Evolutionary conservation across 2,888 invertebrate genomes (phyloP).

Genomic region (Ectemnius cavifrons): DNA sequence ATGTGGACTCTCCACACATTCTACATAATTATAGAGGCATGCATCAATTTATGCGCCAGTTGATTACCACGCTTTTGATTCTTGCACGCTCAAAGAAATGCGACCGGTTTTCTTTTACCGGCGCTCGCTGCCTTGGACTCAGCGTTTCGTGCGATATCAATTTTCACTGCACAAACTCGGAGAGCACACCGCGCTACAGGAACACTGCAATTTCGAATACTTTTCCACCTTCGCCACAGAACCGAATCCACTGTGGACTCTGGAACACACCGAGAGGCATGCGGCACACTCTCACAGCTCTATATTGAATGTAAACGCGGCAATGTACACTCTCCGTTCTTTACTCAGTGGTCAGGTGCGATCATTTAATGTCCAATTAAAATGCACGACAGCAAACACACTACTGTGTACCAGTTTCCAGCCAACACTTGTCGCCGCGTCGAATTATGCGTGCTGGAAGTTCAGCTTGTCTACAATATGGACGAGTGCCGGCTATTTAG

Average conservation of each 20-base stretch:
- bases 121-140: too few relatives aligned
- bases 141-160: too few relatives aligned
- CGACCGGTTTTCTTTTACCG: neutral
- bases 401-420: neutral
- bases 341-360: neutral
- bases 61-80: neutral
- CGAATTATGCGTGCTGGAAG: neutral
- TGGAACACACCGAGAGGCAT: too few relatives aligned
- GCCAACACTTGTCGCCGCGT: neutral
- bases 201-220: too few relatives aligned
- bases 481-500: too few relatives aligned
- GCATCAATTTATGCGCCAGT: neutral
- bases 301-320: too few relatives aligned
- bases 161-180: too few relatives aligned
- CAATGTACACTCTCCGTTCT: neutral
- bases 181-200: too few relatives aligned
- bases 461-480: neutral
- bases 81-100: neutral
- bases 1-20: neutral
- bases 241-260: too few relatives aligned
- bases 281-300: too few relatives aligned
- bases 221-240: too few relatives aligned
- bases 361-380: slow-evolving; percentile 7
- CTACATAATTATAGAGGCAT: slow-evolving; percentile 7
- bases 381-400: slow-evolving; percentile 3